Evolutionary conservation across 2,113 vertebrate species (phyloP).

Genomic region (Rutilus rutilus): DNA sequence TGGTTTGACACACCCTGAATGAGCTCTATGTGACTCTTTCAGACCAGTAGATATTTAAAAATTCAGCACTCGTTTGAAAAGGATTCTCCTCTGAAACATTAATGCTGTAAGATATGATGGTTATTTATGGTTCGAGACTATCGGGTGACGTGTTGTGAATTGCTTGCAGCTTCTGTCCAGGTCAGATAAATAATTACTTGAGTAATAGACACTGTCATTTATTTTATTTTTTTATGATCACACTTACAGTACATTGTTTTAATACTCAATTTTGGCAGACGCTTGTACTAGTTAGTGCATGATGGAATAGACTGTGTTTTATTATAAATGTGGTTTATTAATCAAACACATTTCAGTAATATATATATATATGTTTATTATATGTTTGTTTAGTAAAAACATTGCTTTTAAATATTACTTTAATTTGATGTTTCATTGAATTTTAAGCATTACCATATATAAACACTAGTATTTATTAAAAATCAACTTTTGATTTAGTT

Average conservation of each 20-base stretch:
- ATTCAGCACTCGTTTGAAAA: constrained; percentile 40
- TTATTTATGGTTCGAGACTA: constrained; percentile 24
- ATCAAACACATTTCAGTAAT: too few relatives aligned
- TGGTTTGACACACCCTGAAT: not conserved
- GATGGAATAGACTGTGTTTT: not conserved
- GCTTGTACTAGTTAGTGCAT: not conserved
- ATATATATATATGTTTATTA: too few relatives aligned
- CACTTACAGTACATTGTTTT: not conserved
- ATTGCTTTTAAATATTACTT: not conserved
- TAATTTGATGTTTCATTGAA: not conserved
- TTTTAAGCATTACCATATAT: not conserved
- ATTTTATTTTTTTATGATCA: not conserved
- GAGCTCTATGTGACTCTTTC: constrained; percentile 16
- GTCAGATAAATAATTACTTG: constrained; percentile 25
- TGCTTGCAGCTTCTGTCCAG: constrained; percentile 5
- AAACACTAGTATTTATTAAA: not conserved
- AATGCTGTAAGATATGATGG: constrained; percentile 33
- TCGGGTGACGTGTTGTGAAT: constrained; percentile 32
- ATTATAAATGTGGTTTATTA: too few relatives aligned
- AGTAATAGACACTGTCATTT: not conserved
- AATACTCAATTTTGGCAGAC: not conserved
- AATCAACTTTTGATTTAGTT: not conserved
- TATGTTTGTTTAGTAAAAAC: not conserved
- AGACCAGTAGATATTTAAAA: constrained; percentile 25
- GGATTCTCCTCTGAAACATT: constrained; percentile 39